phyloP scores from a whole-genome alignment of 2,888 invertebrate species.

The Temnothorax ravouxi region DNA sequence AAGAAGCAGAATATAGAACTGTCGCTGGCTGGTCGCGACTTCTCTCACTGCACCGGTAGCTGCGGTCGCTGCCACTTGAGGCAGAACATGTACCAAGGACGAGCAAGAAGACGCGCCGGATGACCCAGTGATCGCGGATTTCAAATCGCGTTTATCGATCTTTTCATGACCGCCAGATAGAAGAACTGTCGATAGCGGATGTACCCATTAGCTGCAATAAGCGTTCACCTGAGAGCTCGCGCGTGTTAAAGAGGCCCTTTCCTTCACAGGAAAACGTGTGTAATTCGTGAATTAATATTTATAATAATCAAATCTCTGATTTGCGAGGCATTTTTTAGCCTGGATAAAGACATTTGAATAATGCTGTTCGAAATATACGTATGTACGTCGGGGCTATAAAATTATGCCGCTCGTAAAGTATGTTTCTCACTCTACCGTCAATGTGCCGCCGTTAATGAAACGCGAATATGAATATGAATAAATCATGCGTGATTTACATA shows the following conservation, averaged over 20 bases:
- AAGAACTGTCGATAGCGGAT: conserved; percentile 17
- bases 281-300: background rate
- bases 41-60: conserved; percentile 35
- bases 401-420: background rate
- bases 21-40: conserved; percentile 65
- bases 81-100: conserved; percentile 54
- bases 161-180: conserved; percentile 19
- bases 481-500: background rate
- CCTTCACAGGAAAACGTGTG: background rate
- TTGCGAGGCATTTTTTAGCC: background rate
- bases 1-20: conserved; percentile 78
- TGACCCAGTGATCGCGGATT: conserved; percentile 72
- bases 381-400: background rate
- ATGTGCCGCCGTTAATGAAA: background rate
- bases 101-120: conserved; percentile 61
- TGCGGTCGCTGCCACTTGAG: conserved; percentile 46
- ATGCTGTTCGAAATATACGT: background rate
- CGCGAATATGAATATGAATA: background rate
- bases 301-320: background rate
- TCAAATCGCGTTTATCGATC: conserved; percentile 56
- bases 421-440: background rate
- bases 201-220: conserved; percentile 7
- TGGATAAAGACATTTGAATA: background rate
- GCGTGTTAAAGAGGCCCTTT: background rate
- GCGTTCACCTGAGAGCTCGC: background rate